Base-by-base conservation (phyloP, 2,888 invertebrate species). In the Ditula angustiorana region DNA sequence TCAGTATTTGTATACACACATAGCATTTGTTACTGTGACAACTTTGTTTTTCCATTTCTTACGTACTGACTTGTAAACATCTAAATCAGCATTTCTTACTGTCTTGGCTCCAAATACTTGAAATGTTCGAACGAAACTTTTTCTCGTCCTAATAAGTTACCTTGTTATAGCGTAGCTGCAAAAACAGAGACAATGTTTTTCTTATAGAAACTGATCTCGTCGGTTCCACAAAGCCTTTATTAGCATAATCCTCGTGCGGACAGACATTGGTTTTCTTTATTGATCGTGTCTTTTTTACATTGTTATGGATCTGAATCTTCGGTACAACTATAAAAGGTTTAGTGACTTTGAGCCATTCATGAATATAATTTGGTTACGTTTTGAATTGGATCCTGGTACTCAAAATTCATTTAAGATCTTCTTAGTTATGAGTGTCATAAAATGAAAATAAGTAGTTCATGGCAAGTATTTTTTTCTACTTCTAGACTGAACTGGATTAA, bases 201-300 rank as follows among this genome's bases (percentile, higher is more conserved):
- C 53, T 53, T 53, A 44, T 53, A 35, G 52, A 64, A 64, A 53
- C 53, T 64, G 64, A 59, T 59, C 64, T 53, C 44, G 53, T 59
- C 67, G 74, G 74, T 56, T 37, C 28, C n/a, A 75, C 67, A 74
- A 73, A 72, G 70, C 71, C 71, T 64, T 60, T 62, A 81, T 83
- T 82, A 78, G 68, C 82, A 81, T 82, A 82, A 82, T 78, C 74
- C 69, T 71, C 68, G 72, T 72, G 72, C 50, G 66, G 72, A 70
- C 62, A 65, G 70, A 68, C 70, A 69, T 67, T 67, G 71, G 69
- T 71, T 73, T 19, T 69, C 69, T 69, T 73, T 69, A 57, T 62
- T 21, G 24, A 30, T 2, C 23, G 41, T 49, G 16, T 33, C 33
- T 50, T 24, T 19, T 63, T 58, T 57, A 52, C 57, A 50, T 57